A percentile compares a stretch with the other conserved stretches of the same genome.
These are phyloP conservation scores for Sander lucioperca DNA, from an alignment of 2,113 vertebrate genomes.

Conservation along the genomic window DNA sequence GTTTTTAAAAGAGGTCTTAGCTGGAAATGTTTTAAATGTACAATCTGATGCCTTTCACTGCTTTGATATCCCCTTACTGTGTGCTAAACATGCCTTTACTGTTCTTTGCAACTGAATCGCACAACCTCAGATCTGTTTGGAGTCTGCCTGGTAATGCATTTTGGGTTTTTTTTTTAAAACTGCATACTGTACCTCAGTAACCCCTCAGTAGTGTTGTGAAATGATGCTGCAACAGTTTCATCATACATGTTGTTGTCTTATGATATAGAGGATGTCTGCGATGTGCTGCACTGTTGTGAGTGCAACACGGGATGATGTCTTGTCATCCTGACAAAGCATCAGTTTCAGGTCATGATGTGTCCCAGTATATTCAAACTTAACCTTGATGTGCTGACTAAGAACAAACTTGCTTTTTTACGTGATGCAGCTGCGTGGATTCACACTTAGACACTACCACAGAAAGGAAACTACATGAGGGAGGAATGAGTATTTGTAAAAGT, in stretches of 20 bases:
- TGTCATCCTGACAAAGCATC: conserved; percentile 35
- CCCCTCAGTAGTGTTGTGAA: neutral
- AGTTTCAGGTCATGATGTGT: conserved; percentile 6
- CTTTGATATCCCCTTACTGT: neutral
- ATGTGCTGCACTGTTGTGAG: neutral
- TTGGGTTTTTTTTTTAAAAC: neutral
- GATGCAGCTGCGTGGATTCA: neutral
- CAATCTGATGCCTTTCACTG: neutral
- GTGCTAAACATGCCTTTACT: neutral
- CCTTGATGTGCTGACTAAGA: conserved; percentile 3
- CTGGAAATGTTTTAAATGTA: neutral
- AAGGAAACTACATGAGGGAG: neutral
- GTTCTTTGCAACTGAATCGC: neutral
- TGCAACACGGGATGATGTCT: conserved; percentile 21
- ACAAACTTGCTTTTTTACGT: neutral
- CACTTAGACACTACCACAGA: neutral
- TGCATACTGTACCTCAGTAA: neutral
- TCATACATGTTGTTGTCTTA: conserved; percentile 20
- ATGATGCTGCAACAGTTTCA: conserved; percentile 1
- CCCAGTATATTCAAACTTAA: neutral
- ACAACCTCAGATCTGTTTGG: neutral
- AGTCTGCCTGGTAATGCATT: neutral
- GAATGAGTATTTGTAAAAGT: neutral
- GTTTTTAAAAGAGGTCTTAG: no score
- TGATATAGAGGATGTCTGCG: conserved; percentile 20